Evolutionary conservation across 2,113 vertebrate species (phyloP).

Genomic region (Catharus fuscescens): DNA sequence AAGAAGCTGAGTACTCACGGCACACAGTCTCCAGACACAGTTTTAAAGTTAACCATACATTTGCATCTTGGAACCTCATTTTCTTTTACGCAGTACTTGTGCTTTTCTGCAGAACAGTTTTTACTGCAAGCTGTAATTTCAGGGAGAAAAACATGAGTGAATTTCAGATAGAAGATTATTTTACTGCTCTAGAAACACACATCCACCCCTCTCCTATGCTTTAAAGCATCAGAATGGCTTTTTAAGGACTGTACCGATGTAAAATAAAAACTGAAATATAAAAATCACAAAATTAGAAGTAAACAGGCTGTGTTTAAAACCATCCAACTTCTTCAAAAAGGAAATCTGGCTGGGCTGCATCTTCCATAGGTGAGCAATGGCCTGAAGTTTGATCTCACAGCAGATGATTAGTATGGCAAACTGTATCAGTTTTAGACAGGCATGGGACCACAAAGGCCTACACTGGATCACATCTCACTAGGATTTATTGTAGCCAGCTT

Average conservation of each 20-base stretch:
- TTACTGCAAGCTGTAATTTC: not conserved
- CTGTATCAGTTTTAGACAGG: not conserved
- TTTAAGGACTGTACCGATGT: not conserved
- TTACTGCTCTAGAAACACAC: not conserved
- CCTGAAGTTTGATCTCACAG: not conserved
- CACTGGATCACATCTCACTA: not conserved
- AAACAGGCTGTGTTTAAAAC: not conserved
- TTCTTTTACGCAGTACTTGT: not conserved
- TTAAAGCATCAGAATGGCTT: not conserved
- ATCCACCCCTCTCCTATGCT: not conserved
- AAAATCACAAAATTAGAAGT: not conserved
- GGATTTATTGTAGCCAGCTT: not conserved
- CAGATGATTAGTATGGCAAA: not conserved
- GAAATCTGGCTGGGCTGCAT: not conserved
- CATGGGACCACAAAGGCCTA: not conserved
- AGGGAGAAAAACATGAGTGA: not conserved
- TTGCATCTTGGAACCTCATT: rapidly evolving
- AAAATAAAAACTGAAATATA: not conserved
- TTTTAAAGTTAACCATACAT: not conserved
- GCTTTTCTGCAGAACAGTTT: not conserved
- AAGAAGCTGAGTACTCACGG: constrained; percentile 38
- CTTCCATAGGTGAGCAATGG: not conserved
- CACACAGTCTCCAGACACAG: rapidly evolving
- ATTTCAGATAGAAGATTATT: not conserved
- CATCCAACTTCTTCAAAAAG: not conserved